Evolutionary conservation across 2,113 vertebrate species (phyloP), one percentile per base, ranked within the genome.

Genomic region (Mugil cephalus): DNA sequence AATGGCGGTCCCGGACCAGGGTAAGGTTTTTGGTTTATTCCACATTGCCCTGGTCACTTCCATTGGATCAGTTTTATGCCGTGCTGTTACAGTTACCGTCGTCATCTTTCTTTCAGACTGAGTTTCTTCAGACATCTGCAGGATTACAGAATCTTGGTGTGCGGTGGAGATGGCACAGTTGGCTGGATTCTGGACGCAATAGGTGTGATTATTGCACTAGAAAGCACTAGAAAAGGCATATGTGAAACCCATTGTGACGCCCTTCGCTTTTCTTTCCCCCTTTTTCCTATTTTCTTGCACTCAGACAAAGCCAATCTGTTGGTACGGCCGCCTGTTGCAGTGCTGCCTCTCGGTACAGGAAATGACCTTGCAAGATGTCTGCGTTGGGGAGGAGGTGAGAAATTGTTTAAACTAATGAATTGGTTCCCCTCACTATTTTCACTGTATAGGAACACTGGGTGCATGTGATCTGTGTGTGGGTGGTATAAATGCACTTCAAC

Each of bases 121-220:
- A 94, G 85, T 79, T 97, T 98, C 88, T 98, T 98, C 93, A 93
- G 88, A 77, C 88, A 94, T 7, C 92, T 97, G 55, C 85, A 94
- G 35, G 74, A 96, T 38, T 96, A 91, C 82, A 93, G 95, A 69
- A 93, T 98, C 82, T 77, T 98, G 92, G 96, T 97, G 36, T 97
- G 97, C 17, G 97, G 97, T 0, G 97, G 97, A 18, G 97, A 98
- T 1, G 97, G 97, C 72, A 98, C 96, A 1, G 97, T 98, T 30
- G 97, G 97, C 79, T 97, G 97, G 97, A 96, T 98, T 69, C 92
- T 98, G 8, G 97, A 98, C 46, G 95, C 94, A 46, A 96, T 98
- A 65, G 97, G 97, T 98, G 64, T 82, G 88, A 14, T 7, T 11
- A 7, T n/a, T 9, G 15, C 15, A 21, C 43, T n/a, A n/a, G n/a